phyloP scores from a whole-genome alignment of 2,797 vertebrate genomes.

The Tiaroga cobitis region DNA sequence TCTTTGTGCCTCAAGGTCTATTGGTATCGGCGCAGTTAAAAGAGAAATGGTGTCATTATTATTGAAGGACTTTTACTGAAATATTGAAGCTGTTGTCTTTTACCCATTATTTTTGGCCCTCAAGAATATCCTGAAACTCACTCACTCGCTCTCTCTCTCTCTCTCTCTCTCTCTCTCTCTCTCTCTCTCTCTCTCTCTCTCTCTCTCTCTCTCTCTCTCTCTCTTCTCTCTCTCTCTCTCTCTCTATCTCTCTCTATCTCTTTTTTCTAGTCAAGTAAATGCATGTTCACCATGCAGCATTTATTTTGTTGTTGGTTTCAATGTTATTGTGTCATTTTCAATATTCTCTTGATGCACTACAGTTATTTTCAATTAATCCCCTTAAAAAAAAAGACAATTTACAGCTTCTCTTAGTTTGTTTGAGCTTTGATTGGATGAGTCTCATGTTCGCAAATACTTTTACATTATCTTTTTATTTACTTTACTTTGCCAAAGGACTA shows the following conservation, averaged over 20 bases:
- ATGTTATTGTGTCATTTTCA: slow-evolving; percentile 22
- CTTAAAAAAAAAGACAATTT: slow-evolving; percentile 28
- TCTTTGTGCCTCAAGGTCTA: slow-evolving; percentile 30
- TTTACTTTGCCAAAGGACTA: no score
- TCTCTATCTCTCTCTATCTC: no score
- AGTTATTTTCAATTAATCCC: not conserved
- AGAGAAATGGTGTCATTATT: slow-evolving; percentile 37
- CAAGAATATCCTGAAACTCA: not conserved
- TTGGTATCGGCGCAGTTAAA: slow-evolving; percentile 28
- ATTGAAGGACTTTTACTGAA: slow-evolving; percentile 38
- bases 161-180: no score
- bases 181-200: not conserved
- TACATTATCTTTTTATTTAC: slow-evolving; percentile 3
- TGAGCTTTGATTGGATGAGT: slow-evolving; percentile 11
- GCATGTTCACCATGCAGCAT: not conserved
- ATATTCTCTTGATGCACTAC: not conserved
- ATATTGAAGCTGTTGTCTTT: slow-evolving; percentile 43
- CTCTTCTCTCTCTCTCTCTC: no score
- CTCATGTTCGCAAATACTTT: not conserved
- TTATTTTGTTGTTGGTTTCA: not conserved
- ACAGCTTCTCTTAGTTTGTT: slow-evolving; percentile 11
- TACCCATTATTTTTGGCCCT: slow-evolving; percentile 20
- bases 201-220: no score
- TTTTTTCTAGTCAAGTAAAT: not conserved
- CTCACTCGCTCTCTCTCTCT: no score